phyloP scores from a whole-genome alignment of 1,140 invertebrate genomes.

The Diabrotica undecimpunctata region DNA sequence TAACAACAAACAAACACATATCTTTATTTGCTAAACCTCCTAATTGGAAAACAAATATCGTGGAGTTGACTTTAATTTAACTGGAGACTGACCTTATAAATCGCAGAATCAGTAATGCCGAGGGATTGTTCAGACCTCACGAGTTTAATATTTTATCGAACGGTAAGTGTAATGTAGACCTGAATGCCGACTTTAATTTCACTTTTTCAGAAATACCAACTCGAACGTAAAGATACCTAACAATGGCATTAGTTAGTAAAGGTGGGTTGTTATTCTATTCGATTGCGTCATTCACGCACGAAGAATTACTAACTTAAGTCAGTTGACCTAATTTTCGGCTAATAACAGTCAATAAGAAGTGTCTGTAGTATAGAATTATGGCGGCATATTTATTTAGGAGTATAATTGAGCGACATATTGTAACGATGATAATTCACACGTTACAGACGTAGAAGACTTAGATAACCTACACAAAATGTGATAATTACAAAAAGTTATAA shows the following conservation, averaged over 20 bases:
- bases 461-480: too few relatives aligned
- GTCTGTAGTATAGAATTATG: too few relatives aligned
- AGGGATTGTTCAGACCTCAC: neutral
- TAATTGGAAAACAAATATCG: slow-evolving; percentile 3
- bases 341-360: too few relatives aligned
- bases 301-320: neutral
- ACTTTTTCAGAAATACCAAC: neutral
- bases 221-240: neutral
- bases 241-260: neutral
- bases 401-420: too few relatives aligned
- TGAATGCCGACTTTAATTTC: neutral
- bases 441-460: too few relatives aligned
- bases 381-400: too few relatives aligned
- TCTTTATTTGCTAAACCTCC: neutral
- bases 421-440: too few relatives aligned
- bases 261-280: neutral
- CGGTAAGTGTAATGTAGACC: neutral
- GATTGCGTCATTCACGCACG: neutral
- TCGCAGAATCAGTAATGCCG: neutral
- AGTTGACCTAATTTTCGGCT: neutral
- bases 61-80: neutral
- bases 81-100: neutral
- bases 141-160: neutral
- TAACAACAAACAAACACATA: neutral
- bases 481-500: too few relatives aligned